Percentiles rank a stretch among this genome's conserved stretches.
Conservation (phyloP, 2,888 invertebrate genomes). For the Ametastegia equiseti region DNA sequence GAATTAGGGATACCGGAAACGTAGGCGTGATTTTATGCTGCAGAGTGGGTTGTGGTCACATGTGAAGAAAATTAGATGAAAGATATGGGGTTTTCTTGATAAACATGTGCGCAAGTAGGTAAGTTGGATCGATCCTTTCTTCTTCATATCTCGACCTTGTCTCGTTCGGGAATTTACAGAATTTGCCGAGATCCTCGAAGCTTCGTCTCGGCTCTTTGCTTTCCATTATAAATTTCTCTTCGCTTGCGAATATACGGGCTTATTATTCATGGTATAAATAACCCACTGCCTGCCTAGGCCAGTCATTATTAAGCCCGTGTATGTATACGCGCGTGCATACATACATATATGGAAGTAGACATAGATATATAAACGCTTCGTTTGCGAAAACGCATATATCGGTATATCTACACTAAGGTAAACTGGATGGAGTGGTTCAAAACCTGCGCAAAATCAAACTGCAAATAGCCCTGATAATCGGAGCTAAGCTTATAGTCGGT, state of each 20-base stretch:
- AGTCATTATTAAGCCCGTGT: neutral
- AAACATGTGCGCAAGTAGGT: too few relatives aligned
- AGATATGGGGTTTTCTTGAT: too few relatives aligned
- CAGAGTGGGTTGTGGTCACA: neutral
- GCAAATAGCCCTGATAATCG: neutral
- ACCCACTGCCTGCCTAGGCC: slow-evolving; percentile 2
- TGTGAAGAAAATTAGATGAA: too few relatives aligned
- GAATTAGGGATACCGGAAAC: neutral
- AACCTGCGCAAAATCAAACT: neutral
- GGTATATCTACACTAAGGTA: too few relatives aligned
- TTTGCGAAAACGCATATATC: neutral
- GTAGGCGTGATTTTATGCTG: neutral
- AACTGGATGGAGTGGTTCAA: neutral
- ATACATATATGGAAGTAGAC: neutral
- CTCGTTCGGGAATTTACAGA: neutral
- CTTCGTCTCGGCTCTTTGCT: too few relatives aligned
- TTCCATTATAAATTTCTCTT: neutral
- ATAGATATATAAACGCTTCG: neutral
- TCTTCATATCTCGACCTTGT: neutral
- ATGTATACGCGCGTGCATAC: neutral
- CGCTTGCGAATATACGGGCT: neutral
- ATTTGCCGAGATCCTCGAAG: neutral
- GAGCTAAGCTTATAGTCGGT: neutral
- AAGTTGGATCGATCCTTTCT: neutral
- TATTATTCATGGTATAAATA: slow-evolving; percentile 12